These are phyloP conservation scores for Heptranchias perlo DNA, from an alignment of 2,113 vertebrate genomes.

Conservation along the genomic window DNA sequence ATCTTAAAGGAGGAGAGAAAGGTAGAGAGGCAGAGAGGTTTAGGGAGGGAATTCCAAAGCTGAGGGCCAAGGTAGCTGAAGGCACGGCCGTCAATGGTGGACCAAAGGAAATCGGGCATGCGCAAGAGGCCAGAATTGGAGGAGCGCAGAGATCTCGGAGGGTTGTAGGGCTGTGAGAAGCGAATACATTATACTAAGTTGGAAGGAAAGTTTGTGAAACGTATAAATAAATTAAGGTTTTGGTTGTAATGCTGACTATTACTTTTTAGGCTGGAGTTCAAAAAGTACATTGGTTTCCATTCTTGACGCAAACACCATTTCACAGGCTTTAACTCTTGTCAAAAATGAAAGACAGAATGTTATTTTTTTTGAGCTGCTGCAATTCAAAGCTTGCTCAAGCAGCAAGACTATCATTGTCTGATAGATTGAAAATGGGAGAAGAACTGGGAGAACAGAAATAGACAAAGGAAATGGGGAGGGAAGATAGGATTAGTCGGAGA, in stretches of 20 bases:
- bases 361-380: neutral
- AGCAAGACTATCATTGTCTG: conserved; percentile 13
- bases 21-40: too few species aligned
- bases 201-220: neutral
- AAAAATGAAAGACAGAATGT: conserved; percentile 24
- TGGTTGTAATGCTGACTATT: neutral
- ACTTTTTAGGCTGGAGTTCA: neutral
- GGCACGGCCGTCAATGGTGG: too few species aligned
- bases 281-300: neutral
- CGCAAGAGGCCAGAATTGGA: too few species aligned
- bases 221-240: neutral
- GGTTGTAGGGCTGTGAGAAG: neutral
- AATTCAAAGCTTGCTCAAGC: conserved; percentile 12
- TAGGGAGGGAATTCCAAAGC: too few species aligned
- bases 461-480: neutral
- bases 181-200: neutral
- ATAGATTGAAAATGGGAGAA: conserved; percentile 10
- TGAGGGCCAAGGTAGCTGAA: too few species aligned
- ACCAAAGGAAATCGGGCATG: too few species aligned
- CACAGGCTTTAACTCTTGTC: conserved; percentile 13
- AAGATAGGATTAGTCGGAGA: conserved; percentile 8
- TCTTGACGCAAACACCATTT: neutral
- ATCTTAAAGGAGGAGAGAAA: too few species aligned
- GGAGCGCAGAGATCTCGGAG: too few species aligned
- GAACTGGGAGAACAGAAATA: neutral